Evolutionary conservation across 2,888 invertebrate species (phyloP).

Genomic region (Petrophora chlorosata): DNA sequence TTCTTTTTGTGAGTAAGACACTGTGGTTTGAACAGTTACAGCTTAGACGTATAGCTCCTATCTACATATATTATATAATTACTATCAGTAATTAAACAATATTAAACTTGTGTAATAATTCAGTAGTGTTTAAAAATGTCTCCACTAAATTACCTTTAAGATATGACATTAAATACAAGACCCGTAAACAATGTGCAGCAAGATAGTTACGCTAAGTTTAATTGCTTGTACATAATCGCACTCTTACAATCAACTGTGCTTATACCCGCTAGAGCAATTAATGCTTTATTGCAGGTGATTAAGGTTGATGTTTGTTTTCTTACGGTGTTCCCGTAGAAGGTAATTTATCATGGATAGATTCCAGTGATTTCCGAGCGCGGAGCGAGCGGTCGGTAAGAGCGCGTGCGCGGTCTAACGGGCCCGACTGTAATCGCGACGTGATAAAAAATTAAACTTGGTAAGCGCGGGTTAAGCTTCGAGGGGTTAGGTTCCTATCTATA

Average conservation of each 20-base stretch:
- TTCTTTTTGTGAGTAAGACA: no score
- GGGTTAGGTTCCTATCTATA: slow-evolving; percentile 21
- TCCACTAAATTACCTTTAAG: slow-evolving; percentile 28
- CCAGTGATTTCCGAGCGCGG: slow-evolving; percentile 54
- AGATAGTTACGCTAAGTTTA: slow-evolving; percentile 40
- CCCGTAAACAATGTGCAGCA: slow-evolving; percentile 37
- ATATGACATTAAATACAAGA: slow-evolving; percentile 33
- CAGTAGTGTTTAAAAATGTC: slow-evolving; percentile 19
- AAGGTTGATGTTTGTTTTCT: slow-evolving; percentile 30
- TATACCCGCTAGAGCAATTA: slow-evolving; percentile 22
- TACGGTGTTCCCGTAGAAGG: slow-evolving; percentile 25
- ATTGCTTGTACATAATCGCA: slow-evolving; percentile 42
- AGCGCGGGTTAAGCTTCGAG: slow-evolving; percentile 26
- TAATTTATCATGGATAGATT: slow-evolving; percentile 55
- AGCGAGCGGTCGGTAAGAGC: slow-evolving; percentile 32
- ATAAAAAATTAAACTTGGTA: slow-evolving; percentile 58
- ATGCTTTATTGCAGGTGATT: slow-evolving; percentile 30
- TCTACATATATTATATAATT: neutral
- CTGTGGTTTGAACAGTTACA: no score
- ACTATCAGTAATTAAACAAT: slow-evolving; percentile 4
- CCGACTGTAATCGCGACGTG: slow-evolving; percentile 65
- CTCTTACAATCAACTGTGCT: slow-evolving; percentile 30
- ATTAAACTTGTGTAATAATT: slow-evolving; percentile 1
- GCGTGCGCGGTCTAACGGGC: slow-evolving; percentile 72
- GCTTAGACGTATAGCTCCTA: no score